These are phyloP conservation scores for Poeciliopsis infans DNA, from an alignment of 2,797 vertebrate genomes.

Conservation along the genomic window DNA sequence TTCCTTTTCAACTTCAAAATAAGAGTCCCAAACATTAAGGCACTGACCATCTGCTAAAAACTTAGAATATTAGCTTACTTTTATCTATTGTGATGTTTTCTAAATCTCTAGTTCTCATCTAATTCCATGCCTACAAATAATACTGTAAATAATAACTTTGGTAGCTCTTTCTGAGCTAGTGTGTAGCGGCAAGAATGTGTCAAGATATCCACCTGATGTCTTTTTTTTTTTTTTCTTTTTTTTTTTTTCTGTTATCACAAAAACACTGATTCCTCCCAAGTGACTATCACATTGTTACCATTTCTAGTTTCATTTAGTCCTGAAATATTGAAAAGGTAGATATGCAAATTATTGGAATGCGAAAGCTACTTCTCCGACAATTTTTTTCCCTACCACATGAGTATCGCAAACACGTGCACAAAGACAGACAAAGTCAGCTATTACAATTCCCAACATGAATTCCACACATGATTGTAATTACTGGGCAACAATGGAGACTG, in stretches of 20 bases:
- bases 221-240: neutral
- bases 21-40: neutral
- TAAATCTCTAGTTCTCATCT: neutral
- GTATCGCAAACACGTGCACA: slow-evolving; percentile 25
- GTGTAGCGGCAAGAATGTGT: neutral
- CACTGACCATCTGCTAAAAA: neutral
- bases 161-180: neutral
- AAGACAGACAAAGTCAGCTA: slow-evolving; percentile 66
- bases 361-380: slow-evolving; percentile 59
- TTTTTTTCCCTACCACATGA: slow-evolving; percentile 60
- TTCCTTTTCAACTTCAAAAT: neutral
- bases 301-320: slow-evolving; percentile 53
- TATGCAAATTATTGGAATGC: slow-evolving; percentile 66
- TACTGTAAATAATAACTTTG: neutral
- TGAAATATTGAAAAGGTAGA: slow-evolving; percentile 70
- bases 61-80: neutral
- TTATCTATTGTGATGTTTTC: neutral
- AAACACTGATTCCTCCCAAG: neutral
- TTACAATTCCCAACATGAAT: slow-evolving; percentile 84
- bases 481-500: slow-evolving; percentile 78
- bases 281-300: slow-evolving; percentile 70
- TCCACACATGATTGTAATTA: slow-evolving; percentile 85
- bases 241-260: neutral
- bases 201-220: slow-evolving; percentile 30
- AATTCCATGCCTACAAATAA: neutral